Conservation (phyloP, 2,797 vertebrate species). For the Adelosebastes latens region DNA sequence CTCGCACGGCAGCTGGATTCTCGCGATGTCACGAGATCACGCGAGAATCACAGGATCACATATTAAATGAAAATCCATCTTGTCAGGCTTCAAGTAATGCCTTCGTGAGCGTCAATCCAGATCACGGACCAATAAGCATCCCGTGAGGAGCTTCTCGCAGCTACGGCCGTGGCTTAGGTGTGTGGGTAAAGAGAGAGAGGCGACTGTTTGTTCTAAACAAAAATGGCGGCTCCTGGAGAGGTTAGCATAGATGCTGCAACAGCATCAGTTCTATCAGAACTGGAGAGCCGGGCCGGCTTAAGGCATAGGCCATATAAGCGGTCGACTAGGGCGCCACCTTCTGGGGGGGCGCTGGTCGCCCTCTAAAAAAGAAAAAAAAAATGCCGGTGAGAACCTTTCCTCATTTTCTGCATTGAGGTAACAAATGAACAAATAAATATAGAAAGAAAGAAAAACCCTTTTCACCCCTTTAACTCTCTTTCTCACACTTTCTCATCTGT, state of each 20-base stretch:
- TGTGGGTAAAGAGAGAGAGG: not conserved
- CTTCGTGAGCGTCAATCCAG: not conserved
- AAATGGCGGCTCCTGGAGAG: not conserved
- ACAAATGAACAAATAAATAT: no score
- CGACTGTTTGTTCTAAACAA: not conserved
- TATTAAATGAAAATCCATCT: not conserved
- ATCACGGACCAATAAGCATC: not conserved
- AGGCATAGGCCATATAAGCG: no score
- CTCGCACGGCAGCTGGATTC: not conserved
- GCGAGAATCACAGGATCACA: not conserved
- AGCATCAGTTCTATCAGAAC: not conserved
- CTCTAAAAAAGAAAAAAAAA: no score
- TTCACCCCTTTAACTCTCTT: no score
- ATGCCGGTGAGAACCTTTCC: no score
- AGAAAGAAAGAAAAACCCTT: no score
- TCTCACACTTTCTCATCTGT: no score
- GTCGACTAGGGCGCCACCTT: no score
- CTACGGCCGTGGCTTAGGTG: not conserved
- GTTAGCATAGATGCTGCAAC: not conserved
- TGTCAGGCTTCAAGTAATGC: not conserved
- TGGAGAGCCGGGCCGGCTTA: no score
- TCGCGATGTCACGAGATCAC: not conserved
- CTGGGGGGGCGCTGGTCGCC: no score
- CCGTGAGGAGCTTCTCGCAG: not conserved
- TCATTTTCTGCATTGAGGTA: no score